Percentiles rank a stretch among this genome's conserved stretches.
phyloP scores from a whole-genome alignment of 2,797 vertebrate species.

The Melanotaenia pygmaea region DNA sequence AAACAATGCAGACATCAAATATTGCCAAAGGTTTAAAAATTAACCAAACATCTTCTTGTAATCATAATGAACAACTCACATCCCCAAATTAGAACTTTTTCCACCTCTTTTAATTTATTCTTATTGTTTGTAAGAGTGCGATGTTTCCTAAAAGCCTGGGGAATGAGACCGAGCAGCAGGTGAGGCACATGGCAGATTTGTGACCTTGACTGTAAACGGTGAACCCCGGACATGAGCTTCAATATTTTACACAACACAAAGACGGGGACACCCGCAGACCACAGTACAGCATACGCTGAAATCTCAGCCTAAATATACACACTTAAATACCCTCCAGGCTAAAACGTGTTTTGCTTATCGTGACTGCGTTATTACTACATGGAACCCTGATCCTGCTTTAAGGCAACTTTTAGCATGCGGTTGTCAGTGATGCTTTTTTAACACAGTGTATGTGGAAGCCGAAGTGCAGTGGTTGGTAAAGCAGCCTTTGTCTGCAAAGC shows the following conservation, averaged over 20 bases:
- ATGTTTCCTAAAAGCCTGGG: constrained; percentile 2
- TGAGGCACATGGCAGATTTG: constrained; percentile 1
- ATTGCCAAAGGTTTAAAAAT: neutral
- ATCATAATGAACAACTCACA: constrained; percentile 4
- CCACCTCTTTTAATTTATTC: neutral
- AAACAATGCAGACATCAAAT: constrained; percentile 33
- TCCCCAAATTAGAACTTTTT: neutral
- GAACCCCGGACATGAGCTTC: neutral
- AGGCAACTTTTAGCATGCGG: constrained; percentile 46
- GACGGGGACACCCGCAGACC: constrained; percentile 6
- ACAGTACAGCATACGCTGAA: constrained; percentile 3
- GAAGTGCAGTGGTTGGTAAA: constrained; percentile 51
- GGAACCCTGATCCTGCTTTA: constrained; percentile 9
- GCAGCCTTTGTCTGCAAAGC: constrained; percentile 60
- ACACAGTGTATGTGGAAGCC: constrained; percentile 50
- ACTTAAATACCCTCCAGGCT: constrained; percentile 2
- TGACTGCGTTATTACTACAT: constrained; percentile 27
- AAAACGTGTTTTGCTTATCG: neutral
- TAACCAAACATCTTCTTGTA: constrained; percentile 18
- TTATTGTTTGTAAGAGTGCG: constrained; percentile 2
- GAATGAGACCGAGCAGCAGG: constrained; percentile 23
- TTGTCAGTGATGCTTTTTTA: constrained; percentile 46
- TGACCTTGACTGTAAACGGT: neutral
- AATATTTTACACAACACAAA: neutral
- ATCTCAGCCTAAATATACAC: constrained; percentile 16